Conservation (phyloP, 2,797 vertebrate genomes). For the Sebastes itinus region DNA sequence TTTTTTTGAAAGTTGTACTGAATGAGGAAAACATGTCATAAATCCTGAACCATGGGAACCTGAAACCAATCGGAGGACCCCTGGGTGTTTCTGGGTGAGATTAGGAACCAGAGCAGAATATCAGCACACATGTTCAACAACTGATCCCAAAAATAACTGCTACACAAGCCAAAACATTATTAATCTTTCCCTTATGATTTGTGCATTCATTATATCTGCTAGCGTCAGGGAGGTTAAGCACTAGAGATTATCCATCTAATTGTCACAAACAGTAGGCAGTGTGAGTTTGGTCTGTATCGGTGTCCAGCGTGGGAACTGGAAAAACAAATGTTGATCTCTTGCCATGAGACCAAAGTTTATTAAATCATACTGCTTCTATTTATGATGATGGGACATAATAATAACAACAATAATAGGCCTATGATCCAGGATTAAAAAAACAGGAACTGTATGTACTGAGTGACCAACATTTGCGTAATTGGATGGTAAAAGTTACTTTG, state of each 20-base stretch:
- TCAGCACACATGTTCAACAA: background rate
- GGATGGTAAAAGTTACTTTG: background rate
- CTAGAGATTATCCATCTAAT: background rate
- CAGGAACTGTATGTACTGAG: background rate
- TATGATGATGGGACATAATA: conserved; percentile 8
- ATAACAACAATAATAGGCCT: conserved; percentile 5
- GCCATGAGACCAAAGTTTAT: background rate
- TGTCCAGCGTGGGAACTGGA: conserved; percentile 30
- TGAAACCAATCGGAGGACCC: background rate
- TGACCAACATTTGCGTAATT: background rate
- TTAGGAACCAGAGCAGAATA: background rate
- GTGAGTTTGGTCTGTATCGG: conserved; percentile 2
- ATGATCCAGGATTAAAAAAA: background rate
- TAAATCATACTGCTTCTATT: conserved; percentile 36
- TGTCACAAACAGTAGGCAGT: background rate
- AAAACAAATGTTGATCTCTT: conserved; percentile 14
- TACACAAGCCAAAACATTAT: background rate
- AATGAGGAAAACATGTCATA: background rate
- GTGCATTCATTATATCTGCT: background rate
- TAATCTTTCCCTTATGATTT: background rate
- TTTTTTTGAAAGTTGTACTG: background rate
- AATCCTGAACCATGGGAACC: conserved; percentile 22
- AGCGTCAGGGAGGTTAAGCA: background rate
- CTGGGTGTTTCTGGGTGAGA: conserved; percentile 16
- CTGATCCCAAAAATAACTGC: background rate